Evolutionary conservation across 2,888 invertebrate genomes (phyloP), one percentile per base, ranked within the genome.

Genomic region (Halictus ligatus): DNA sequence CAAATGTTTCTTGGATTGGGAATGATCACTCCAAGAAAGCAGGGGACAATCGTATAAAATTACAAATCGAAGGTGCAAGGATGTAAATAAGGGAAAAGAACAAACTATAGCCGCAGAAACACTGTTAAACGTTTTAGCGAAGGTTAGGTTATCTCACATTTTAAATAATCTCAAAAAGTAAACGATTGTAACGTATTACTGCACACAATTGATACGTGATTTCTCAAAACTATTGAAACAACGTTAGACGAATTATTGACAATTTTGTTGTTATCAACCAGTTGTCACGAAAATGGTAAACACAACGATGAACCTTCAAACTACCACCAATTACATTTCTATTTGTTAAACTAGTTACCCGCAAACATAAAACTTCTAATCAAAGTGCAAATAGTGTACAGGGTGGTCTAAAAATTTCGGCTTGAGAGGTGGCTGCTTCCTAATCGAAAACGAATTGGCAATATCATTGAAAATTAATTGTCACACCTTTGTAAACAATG

Each of bases 31-130:
- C n/a, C 64, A 29, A 64, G 54, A 46, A 77, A 74, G 46, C 21
- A 67, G 78, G 10, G 43, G 3, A 64, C 15, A 75, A 74, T 69
- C 21, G 12, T 35, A 58, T 50, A 54, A 77, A 69, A 74, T 71
- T 35, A 25, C 50, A 78, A 71, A 78, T 18, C 58, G n/a, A 35
- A 83, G 58, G 12, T 35, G 8, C 1, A 15, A 58, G n/a, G 46
- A 67, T 54, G 10, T 73, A 60, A 54, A 46, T n/a, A 43, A 48
- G 35, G 35, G 35, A 40, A 21, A n/a, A 58, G 8, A 73, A 29
- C 25, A 18, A 76, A 50, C 60, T 48, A 35, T n/a, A 60, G 25
- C 21, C 13, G 35, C 78, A 35, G 15, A 76, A 13, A 7, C 54
- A n/a, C 25, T 29, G 69, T 72, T 60, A 64, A 75, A 64, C 54